Evolutionary conservation across 2,888 invertebrate genomes (phyloP).

Genomic region (Plebejus anna): DNA sequence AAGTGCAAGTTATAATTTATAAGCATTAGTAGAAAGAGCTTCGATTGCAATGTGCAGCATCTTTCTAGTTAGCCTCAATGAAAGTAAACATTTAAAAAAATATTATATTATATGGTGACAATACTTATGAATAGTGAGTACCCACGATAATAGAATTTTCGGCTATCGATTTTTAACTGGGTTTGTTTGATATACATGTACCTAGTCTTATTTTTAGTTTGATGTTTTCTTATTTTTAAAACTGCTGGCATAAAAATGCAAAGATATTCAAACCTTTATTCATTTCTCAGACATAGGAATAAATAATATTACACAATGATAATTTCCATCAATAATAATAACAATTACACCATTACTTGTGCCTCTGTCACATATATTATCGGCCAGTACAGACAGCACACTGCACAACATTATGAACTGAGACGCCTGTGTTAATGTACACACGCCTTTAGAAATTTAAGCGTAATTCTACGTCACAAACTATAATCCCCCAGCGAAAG

Average conservation of each 20-base stretch:
- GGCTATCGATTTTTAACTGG: no score
- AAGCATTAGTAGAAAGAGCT: no score
- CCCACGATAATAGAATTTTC: no score
- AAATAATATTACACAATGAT: not conserved
- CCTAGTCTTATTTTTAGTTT: no score
- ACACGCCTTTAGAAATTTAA: constrained; percentile 51
- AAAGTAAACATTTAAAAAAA: no score
- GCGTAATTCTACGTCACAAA: constrained; percentile 50
- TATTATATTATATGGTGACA: no score
- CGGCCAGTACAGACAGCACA: constrained; percentile 42
- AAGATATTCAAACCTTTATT: not conserved
- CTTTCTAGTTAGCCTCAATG: no score
- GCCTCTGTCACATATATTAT: constrained; percentile 48
- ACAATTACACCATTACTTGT: constrained; percentile 50
- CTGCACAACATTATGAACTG: constrained; percentile 48
- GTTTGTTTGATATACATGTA: no score
- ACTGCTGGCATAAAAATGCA: not conserved
- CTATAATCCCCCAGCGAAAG: constrained; percentile 46
- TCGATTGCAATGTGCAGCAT: no score
- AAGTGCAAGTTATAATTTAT: no score
- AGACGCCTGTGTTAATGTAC: constrained; percentile 46
- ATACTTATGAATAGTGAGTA: no score
- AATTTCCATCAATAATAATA: constrained; percentile 45
- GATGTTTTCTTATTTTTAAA: not conserved
- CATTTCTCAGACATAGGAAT: not conserved